Conservation (phyloP, 2,113 vertebrate genomes). For the Chamaea fasciata region DNA sequence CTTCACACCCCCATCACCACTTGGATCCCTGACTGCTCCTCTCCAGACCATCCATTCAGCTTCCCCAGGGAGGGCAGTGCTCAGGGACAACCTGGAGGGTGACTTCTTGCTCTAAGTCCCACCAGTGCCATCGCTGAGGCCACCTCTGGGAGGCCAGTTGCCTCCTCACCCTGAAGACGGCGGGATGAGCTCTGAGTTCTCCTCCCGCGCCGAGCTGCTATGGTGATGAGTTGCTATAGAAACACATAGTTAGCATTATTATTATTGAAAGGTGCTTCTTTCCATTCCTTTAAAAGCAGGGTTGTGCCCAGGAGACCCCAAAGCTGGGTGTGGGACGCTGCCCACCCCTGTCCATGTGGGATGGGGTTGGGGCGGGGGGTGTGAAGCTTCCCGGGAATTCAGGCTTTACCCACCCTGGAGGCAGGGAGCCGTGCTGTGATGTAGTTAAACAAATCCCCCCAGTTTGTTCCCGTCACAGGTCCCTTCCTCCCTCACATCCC, state of each 20-base stretch:
- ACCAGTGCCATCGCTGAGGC: background rate
- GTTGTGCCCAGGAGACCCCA: background rate
- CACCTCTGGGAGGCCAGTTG: background rate
- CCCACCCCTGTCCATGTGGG: background rate
- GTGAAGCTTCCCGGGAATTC: background rate
- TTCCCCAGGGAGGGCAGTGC: background rate
- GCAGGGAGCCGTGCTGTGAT: background rate
- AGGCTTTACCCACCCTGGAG: background rate
- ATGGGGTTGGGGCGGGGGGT: background rate
- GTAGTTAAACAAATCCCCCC: conserved; percentile 54
- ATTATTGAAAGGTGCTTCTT: conserved; percentile 57
- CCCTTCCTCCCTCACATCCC: background rate
- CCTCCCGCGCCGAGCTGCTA: conserved; percentile 47
- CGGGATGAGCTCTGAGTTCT: conserved; percentile 30
- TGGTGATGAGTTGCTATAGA: conserved; percentile 70
- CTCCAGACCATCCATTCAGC: background rate
- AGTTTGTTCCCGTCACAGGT: background rate
- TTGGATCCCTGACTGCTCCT: background rate
- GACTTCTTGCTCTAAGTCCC: background rate
- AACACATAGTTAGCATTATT: conserved; percentile 62
- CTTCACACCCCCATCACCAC: background rate
- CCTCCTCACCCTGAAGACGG: conserved; percentile 42
- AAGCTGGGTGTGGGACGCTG: background rate
- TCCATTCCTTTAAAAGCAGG: background rate
- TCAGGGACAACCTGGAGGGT: background rate